Conservation (phyloP, 2,113 vertebrate genomes). For the Ancistrus triradiatus region DNA sequence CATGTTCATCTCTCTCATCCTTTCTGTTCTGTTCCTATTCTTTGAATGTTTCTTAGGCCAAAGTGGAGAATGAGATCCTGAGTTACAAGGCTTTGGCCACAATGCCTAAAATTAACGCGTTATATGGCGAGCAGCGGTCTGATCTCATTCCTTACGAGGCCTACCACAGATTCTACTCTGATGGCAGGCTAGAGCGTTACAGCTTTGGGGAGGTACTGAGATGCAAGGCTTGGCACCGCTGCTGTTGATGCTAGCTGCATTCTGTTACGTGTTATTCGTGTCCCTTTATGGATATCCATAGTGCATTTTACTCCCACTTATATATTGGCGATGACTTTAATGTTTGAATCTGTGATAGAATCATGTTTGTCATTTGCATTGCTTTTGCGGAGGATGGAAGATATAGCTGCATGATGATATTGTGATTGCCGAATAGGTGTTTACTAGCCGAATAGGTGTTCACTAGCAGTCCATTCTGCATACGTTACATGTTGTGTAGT, state of each 20-base stretch:
- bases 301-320: constrained; percentile 2
- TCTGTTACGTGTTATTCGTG: neutral
- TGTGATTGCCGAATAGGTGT: too few relatives aligned
- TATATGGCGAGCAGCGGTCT: constrained; percentile 85
- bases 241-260: neutral
- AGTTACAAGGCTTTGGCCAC: constrained; percentile 89
- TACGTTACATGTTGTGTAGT: too few relatives aligned
- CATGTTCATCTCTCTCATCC: constrained; percentile 13
- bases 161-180: constrained; percentile 82
- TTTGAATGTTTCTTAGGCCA: constrained; percentile 73
- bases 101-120: constrained; percentile 89
- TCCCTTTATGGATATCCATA: neutral
- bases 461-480: neutral
- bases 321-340: neutral
- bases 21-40: constrained; percentile 14
- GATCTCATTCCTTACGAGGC: constrained; percentile 93
- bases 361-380: neutral
- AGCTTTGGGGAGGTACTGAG: constrained; percentile 83
- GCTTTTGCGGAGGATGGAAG: neutral
- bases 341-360: neutral
- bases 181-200: constrained; percentile 86
- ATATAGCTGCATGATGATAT: neutral
- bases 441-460: too few relatives aligned
- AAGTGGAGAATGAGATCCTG: constrained; percentile 86
- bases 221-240: constrained; percentile 3